phyloP scores from a whole-genome alignment of 2,888 invertebrate species.

The Lepidochitona cinerea region DNA sequence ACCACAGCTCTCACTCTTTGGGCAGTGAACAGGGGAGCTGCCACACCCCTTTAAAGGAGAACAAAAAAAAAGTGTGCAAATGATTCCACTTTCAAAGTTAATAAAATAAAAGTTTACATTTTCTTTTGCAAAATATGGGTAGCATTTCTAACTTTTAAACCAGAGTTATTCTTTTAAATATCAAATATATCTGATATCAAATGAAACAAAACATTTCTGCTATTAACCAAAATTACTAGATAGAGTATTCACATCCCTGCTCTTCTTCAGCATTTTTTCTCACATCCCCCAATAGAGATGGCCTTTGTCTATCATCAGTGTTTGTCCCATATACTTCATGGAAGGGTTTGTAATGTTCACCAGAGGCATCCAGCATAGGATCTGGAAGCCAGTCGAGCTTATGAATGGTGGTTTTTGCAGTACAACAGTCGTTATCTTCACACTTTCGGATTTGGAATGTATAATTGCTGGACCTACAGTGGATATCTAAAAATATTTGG shows the following conservation, averaged over 20 bases:
- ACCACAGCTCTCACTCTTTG: constrained; percentile 27
- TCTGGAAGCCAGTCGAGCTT: constrained; percentile 26
- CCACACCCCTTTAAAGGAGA: constrained; percentile 15
- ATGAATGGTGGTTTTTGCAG: constrained; percentile 6
- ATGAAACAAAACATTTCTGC: too few species aligned
- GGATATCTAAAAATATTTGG: constrained; percentile 17
- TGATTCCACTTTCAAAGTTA: background rate
- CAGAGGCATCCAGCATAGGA: constrained; percentile 14
- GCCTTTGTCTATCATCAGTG: constrained; percentile 21
- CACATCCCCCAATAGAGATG: constrained; percentile 15
- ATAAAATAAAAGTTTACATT: background rate
- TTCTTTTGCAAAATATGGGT: too few species aligned
- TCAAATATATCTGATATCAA: too few species aligned
- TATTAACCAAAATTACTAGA: too few species aligned
- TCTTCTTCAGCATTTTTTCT: constrained; percentile 25
- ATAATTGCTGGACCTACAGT: constrained; percentile 24
- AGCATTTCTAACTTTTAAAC: too few species aligned
- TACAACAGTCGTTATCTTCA: constrained; percentile 19
- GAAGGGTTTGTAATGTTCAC: constrained; percentile 25
- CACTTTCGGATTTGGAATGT: constrained; percentile 28
- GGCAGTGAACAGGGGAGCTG: constrained; percentile 14
- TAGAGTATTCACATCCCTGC: constrained; percentile 23
- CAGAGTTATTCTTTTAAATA: too few species aligned
- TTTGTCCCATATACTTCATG: constrained; percentile 10
- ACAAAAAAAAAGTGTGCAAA: background rate